phyloP scores from a whole-genome alignment of 2,113 vertebrate species.

The Platichthys stellatus region DNA sequence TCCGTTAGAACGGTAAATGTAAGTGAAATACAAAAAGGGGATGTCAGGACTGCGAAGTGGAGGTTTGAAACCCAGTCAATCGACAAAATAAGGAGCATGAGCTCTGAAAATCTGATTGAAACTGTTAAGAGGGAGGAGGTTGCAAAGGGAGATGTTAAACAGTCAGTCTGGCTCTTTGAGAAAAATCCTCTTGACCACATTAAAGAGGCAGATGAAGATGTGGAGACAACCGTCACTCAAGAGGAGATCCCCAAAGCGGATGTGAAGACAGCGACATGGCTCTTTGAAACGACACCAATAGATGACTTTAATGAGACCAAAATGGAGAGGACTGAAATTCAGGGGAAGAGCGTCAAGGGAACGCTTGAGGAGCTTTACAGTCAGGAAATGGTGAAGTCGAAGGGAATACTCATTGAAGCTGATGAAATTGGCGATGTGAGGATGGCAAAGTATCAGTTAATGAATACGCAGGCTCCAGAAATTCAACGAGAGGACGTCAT shows the following conservation, averaged over 20 bases:
- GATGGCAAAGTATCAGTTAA: constrained; percentile 93
- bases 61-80: constrained; percentile 91
- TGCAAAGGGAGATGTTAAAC: constrained; percentile 88
- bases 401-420: constrained; percentile 90
- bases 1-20: constrained; percentile 87
- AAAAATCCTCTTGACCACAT: constrained; percentile 88
- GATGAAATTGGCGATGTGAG: constrained; percentile 91
- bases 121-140: constrained; percentile 87
- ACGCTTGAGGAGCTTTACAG: constrained; percentile 90
- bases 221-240: constrained; percentile 46
- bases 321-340: constrained; percentile 85
- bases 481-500: constrained; percentile 91
- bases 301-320: constrained; percentile 87
- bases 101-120: constrained; percentile 84
- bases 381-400: constrained; percentile 87
- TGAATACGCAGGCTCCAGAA: constrained; percentile 88
- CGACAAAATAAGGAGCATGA: constrained; percentile 88
- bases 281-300: constrained; percentile 93
- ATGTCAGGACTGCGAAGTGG: constrained; percentile 91
- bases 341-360: constrained; percentile 90
- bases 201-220: constrained; percentile 81
- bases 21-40: constrained; percentile 90
- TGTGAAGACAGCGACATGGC: constrained; percentile 91
- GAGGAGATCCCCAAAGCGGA: constrained; percentile 89
- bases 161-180: constrained; percentile 94